Base-by-base conservation (phyloP, 2,888 invertebrate species). In the Drosophila peninsularis region DNA sequence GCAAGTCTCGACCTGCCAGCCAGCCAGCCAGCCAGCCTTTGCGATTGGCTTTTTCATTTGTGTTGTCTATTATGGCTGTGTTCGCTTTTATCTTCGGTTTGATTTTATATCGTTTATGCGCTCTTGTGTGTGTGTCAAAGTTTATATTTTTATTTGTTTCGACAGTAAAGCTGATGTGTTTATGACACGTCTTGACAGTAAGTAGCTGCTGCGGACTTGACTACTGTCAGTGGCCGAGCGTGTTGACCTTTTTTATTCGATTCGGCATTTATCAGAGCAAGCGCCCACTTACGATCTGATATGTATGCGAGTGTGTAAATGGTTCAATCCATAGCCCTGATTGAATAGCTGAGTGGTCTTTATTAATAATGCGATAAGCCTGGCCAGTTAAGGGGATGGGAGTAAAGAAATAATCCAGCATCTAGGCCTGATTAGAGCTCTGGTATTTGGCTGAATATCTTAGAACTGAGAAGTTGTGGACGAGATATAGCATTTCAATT, bases 121-220 rank as follows among this genome's bases (percentile, higher is more conserved):
- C 61, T 62, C 19, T 41, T 30, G 60, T 66, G 62, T 78, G 68
- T 76, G 67, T 89, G 85, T 89, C 88, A 83, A 88, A 86, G 90
- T 89, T 88, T 88, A 81, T 88, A 86, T 79, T 80, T 88, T 83
- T 83, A 86, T 88, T 83, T 89, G 82, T 86, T 89, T 87, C 81
- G 86, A 86, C 86, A 89, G 81, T 88, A 81, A 88, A 86, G 65
- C 86, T 86, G 86, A 86, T 89, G 89, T 89, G 87, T 89, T 84
- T 88, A 86, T 86, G 90, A 88, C 86, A 86, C 76, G 76, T 74
- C 88, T 86, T 88, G 90, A 89, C 90, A 86, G 78, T 88, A 89
- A 86, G 89, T 86, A 89, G 77, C 83, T 74, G 75, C 75, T 55
- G 68, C 65, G 62, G 76, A 64, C 71, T 64, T 64, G 86, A 68